Conservation (phyloP, 2,113 vertebrate species). For the Nicator chloris region DNA sequence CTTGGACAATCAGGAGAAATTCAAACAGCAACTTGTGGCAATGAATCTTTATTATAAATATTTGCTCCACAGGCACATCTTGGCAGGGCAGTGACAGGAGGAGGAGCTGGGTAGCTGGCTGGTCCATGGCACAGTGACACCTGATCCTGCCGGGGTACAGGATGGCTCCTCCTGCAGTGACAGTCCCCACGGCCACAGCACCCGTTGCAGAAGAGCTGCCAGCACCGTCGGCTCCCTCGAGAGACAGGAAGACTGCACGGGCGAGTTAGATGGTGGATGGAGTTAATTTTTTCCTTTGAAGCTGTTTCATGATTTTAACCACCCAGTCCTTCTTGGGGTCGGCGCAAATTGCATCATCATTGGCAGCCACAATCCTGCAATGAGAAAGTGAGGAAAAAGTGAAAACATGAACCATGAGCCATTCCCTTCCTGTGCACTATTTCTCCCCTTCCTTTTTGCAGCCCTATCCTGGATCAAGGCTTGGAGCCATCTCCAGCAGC, state of each 20-base stretch:
- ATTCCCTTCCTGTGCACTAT: rapidly evolving
- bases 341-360: rapidly evolving
- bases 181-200: rapidly evolving
- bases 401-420: background rate
- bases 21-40: background rate
- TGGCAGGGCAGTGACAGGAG: background rate
- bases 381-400: background rate
- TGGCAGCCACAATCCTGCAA: background rate
- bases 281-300: background rate
- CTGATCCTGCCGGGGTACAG: rapidly evolving
- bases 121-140: background rate
- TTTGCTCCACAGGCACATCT: background rate
- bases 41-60: slow-evolving; percentile 36
- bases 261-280: rapidly evolving
- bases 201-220: rapidly evolving
- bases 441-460: background rate
- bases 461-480: background rate
- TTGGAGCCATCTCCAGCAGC: background rate
- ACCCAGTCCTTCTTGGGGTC: background rate
- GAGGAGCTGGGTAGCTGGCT: background rate
- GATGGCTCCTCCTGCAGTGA: background rate
- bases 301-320: background rate
- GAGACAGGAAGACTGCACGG: rapidly evolving
- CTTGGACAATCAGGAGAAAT: background rate
- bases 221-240: rapidly evolving